These are phyloP conservation scores for Ptilodon capucinus DNA, from an alignment of 2,888 invertebrate species.

Conservation along the genomic window DNA sequence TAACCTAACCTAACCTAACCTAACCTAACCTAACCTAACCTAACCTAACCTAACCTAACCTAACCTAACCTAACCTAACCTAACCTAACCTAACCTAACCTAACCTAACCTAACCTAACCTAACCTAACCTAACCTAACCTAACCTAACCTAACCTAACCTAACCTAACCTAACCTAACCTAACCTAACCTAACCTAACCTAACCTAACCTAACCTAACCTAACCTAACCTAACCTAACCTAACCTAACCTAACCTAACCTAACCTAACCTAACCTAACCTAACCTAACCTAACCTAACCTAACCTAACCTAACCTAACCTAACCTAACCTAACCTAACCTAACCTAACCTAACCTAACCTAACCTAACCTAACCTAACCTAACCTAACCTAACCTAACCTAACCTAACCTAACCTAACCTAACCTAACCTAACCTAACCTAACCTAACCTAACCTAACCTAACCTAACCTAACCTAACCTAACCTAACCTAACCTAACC, in stretches of 20 bases:
- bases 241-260: slow-evolving; percentile 28
- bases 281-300: slow-evolving; percentile 34
- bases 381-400: no score
- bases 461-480: no score
- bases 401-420: no score
- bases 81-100: slow-evolving; percentile 26
- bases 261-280: slow-evolving; percentile 24
- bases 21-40: slow-evolving; percentile 24
- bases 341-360: slow-evolving; percentile 24
- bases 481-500: no score
- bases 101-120: slow-evolving; percentile 25
- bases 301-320: slow-evolving; percentile 24
- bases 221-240: slow-evolving; percentile 26
- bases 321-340: slow-evolving; percentile 31
- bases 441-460: no score
- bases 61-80: slow-evolving; percentile 19
- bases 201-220: slow-evolving; percentile 28
- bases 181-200: slow-evolving; percentile 32
- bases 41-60: slow-evolving; percentile 20
- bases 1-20: slow-evolving; percentile 19
- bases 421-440: no score
- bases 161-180: slow-evolving; percentile 30
- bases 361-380: no score
- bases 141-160: slow-evolving; percentile 32
- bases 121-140: slow-evolving; percentile 29